Evolutionary conservation across 1,140 invertebrate species (phyloP).

Genomic region (Nixonia krombeini): DNA sequence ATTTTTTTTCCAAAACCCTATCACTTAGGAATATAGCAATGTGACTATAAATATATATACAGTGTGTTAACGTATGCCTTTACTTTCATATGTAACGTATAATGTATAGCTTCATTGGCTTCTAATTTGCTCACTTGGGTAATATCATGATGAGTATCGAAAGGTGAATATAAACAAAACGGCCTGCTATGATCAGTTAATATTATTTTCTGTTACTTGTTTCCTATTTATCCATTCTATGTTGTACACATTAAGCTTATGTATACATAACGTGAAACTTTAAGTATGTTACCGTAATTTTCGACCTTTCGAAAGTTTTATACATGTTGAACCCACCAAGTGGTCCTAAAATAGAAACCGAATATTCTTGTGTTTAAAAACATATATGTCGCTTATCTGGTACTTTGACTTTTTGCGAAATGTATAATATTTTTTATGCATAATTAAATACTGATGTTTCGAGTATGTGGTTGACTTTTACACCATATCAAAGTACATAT

Average conservation of each 20-base stretch:
- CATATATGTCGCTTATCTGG: slow-evolving; percentile 12
- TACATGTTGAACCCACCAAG: slow-evolving; percentile 22
- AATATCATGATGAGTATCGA: slow-evolving; percentile 13
- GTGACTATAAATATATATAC: too few relatives aligned
- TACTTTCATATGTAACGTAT: background rate
- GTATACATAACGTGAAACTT: slow-evolving; percentile 24
- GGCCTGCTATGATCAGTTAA: slow-evolving; percentile 40
- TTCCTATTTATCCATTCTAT: slow-evolving; percentile 33
- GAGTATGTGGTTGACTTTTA: slow-evolving; percentile 4
- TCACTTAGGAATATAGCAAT: too few relatives aligned
- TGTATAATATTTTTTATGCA: slow-evolving; percentile 2
- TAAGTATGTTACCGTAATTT: slow-evolving; percentile 19
- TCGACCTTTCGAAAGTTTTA: slow-evolving; percentile 21
- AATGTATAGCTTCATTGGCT: background rate
- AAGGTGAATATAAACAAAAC: slow-evolving; percentile 23
- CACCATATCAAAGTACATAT: slow-evolving; percentile 19
- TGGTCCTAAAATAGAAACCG: background rate
- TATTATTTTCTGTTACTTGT: slow-evolving; percentile 33
- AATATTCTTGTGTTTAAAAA: slow-evolving; percentile 5
- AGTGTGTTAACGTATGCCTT: too few relatives aligned
- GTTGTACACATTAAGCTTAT: slow-evolving; percentile 31
- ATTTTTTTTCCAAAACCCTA: too few relatives aligned
- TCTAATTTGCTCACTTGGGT: slow-evolving; percentile 12
- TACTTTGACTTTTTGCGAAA: slow-evolving; percentile 12
- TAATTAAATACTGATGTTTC: background rate